phyloP scores from a whole-genome alignment of 2,888 invertebrate genomes.

The Bursaphelenchus okinawaensis region DNA sequence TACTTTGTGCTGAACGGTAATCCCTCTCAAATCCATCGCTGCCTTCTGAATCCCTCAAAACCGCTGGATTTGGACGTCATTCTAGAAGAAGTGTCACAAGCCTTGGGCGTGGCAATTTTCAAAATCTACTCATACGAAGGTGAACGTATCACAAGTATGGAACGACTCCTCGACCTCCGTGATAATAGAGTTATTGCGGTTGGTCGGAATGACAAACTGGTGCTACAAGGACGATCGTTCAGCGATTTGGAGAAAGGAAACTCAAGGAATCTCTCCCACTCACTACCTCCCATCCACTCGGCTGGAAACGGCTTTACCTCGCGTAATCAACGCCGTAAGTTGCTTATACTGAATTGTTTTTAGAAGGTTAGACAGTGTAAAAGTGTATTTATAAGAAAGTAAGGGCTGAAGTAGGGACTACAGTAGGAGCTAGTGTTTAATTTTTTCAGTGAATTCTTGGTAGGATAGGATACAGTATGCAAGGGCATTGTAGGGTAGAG shows the following conservation, averaged over 20 bases:
- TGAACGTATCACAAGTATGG: conserved; percentile 30
- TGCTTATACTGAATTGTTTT: not conserved
- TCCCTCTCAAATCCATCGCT: conserved; percentile 39
- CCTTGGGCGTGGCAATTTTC: conserved; percentile 42
- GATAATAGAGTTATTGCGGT: conserved; percentile 45
- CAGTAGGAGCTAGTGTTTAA: no score
- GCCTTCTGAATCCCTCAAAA: conserved; percentile 42
- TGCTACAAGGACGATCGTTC: conserved; percentile 20
- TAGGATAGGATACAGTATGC: no score
- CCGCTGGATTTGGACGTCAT: conserved; percentile 40
- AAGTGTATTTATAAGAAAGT: no score
- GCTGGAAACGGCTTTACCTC: not conserved
- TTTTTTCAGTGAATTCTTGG: no score
- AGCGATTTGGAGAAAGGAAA: not conserved
- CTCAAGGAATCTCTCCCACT: not conserved
- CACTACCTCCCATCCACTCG: not conserved
- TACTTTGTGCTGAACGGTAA: conserved; percentile 51
- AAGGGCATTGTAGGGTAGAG: no score
- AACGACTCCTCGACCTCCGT: conserved; percentile 36
- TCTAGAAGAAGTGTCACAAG: conserved; percentile 42
- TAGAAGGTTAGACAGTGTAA: not conserved
- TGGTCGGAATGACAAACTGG: conserved; percentile 43
- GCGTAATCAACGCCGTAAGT: not conserved
- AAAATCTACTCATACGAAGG: conserved; percentile 45
- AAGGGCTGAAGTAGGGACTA: no score